Conservation (phyloP, 2,888 invertebrate genomes). For the Frankliniella intonsa region DNA sequence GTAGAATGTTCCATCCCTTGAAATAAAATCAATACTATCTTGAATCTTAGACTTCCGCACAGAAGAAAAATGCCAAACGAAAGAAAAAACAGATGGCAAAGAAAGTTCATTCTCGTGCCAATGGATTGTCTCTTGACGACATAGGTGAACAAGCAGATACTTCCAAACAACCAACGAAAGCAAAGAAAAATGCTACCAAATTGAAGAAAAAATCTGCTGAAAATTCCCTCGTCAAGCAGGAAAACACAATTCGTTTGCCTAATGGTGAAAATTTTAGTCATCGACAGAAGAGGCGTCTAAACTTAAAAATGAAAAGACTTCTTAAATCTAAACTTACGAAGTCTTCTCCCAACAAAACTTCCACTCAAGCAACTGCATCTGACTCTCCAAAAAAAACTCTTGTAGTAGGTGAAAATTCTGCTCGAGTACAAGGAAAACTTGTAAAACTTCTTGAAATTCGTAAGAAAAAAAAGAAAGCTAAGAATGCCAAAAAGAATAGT, state of each 20-base stretch:
- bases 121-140: too few species aligned
- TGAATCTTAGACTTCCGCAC: background rate
- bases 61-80: background rate
- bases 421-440: background rate
- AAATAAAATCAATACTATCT: background rate
- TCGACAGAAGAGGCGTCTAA: background rate
- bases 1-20: background rate
- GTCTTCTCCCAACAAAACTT: background rate
- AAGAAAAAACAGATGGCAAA: background rate
- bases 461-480: slow-evolving; percentile 47
- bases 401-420: background rate
- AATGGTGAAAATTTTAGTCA: background rate
- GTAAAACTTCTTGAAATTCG: slow-evolving; percentile 38
- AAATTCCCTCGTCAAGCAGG: background rate
- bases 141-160: background rate
- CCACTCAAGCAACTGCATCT: background rate
- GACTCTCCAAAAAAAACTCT: background rate
- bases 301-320: background rate
- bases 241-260: background rate
- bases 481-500: slow-evolving; percentile 41
- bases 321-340: background rate
- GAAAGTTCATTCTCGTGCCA: too few species aligned
- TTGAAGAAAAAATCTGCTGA: background rate
- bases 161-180: background rate
- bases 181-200: background rate